A percentile compares a stretch with the other conserved stretches of the same genome.
Conservation (phyloP, 2,888 invertebrate species). For the Hipparchia sbordonii region DNA sequence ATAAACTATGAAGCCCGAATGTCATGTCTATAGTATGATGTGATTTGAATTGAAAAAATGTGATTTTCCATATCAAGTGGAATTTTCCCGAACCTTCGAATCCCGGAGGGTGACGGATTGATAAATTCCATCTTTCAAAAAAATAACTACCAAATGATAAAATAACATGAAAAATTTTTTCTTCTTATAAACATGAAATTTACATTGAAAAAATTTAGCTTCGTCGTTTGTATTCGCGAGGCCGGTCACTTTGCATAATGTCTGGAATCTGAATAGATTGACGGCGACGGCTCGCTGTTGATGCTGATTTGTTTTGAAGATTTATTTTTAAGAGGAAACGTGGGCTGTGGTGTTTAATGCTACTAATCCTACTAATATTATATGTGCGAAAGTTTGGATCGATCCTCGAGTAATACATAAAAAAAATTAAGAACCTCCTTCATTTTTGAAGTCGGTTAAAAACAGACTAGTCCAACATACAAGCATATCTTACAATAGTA, state of each 20-base stretch:
- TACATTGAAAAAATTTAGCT: slow-evolving; percentile 7
- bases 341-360: too few relatives aligned
- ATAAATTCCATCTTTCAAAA: slow-evolving; percentile 1
- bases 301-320: slow-evolving; percentile 16
- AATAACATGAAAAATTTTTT: slow-evolving; percentile 17
- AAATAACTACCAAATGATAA: slow-evolving; percentile 3
- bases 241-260: slow-evolving; percentile 26
- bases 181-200: slow-evolving; percentile 11
- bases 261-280: slow-evolving; percentile 18
- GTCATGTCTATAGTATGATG: not conserved
- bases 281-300: slow-evolving; percentile 4
- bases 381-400: too few relatives aligned
- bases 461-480: too few relatives aligned
- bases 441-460: too few relatives aligned
- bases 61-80: not conserved
- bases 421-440: too few relatives aligned
- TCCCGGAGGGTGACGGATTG: not conserved
- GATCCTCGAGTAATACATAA: too few relatives aligned
- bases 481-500: too few relatives aligned
- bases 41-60: not conserved
- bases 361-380: too few relatives aligned
- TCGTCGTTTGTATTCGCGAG: slow-evolving; percentile 19
- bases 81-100: slow-evolving; percentile 1
- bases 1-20: not conserved
- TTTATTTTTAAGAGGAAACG: slow-evolving; percentile 9